phyloP scores from a whole-genome alignment of 2,797 vertebrate genomes.

The Tragelaphus oryx region DNA sequence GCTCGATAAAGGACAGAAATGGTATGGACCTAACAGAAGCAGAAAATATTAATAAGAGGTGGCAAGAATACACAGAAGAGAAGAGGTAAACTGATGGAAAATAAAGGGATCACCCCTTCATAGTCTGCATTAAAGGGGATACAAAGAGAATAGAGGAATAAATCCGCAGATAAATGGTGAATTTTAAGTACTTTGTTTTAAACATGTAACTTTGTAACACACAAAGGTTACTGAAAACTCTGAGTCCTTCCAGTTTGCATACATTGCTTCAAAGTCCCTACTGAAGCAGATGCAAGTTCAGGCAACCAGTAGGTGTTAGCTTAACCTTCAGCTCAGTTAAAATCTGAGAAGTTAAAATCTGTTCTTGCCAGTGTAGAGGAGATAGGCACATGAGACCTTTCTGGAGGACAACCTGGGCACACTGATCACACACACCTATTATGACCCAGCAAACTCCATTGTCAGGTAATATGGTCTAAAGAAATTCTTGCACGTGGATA shows the following conservation, averaged over 20 bases:
- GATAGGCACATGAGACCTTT: neutral
- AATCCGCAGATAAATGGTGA: neutral
- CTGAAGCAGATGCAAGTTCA: neutral
- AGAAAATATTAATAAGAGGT: no score
- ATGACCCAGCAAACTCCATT: neutral
- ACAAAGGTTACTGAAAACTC: neutral
- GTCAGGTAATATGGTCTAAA: neutral
- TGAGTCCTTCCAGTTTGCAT: neutral
- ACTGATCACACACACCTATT: rapidly evolving
- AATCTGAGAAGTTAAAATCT: neutral
- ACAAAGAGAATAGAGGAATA: neutral
- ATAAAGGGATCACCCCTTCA: neutral
- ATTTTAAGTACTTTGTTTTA: neutral
- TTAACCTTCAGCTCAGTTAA: neutral
- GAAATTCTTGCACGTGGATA: neutral
- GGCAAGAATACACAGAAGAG: no score
- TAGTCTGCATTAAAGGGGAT: neutral
- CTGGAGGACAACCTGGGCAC: neutral
- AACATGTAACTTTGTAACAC: neutral
- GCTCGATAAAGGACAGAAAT: no score
- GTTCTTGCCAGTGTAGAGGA: rapidly evolving
- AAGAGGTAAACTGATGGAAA: neutral
- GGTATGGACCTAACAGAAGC: no score
- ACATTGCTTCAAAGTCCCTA: neutral
- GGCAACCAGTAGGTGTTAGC: neutral